Conservation (phyloP, 2,888 invertebrate genomes). For the Erebia palarica region DNA sequence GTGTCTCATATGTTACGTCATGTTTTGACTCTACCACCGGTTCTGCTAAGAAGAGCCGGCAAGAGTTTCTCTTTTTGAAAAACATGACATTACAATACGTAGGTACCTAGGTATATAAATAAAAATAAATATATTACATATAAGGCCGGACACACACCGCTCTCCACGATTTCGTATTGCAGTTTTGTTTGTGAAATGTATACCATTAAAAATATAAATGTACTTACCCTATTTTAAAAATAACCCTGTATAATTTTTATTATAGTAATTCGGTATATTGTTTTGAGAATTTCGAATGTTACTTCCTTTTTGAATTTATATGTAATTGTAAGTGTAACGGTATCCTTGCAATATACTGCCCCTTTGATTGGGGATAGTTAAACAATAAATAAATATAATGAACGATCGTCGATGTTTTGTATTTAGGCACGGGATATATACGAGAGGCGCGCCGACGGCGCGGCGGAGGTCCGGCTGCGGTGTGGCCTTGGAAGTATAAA, state of each 20-base stretch:
- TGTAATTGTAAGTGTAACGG: conserved; percentile 70
- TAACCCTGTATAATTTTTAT: conserved; percentile 44
- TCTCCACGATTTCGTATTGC: no score
- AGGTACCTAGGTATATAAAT: no score
- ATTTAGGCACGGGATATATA: conserved; percentile 24
- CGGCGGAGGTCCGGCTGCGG: no score
- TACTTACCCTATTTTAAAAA: conserved; percentile 5
- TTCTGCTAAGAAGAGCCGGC: no score
- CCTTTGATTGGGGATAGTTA: conserved; percentile 70
- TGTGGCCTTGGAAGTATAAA: no score
- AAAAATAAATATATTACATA: no score
- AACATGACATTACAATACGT: no score
- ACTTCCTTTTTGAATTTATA: conserved; percentile 76
- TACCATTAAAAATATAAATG: background rate
- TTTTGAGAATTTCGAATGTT: conserved; percentile 71
- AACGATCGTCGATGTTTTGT: conserved; percentile 43
- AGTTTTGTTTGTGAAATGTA: background rate
- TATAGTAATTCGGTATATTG: conserved; percentile 48
- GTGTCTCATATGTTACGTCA: no score
- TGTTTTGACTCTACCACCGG: no score
- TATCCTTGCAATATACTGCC: conserved; percentile 69
- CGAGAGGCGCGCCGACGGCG: no score
- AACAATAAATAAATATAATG: conserved; percentile 68
- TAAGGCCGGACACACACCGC: no score
- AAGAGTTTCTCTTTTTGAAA: no score